phyloP scores from a whole-genome alignment of 2,888 invertebrate species.

The Anorthoa munda region DNA sequence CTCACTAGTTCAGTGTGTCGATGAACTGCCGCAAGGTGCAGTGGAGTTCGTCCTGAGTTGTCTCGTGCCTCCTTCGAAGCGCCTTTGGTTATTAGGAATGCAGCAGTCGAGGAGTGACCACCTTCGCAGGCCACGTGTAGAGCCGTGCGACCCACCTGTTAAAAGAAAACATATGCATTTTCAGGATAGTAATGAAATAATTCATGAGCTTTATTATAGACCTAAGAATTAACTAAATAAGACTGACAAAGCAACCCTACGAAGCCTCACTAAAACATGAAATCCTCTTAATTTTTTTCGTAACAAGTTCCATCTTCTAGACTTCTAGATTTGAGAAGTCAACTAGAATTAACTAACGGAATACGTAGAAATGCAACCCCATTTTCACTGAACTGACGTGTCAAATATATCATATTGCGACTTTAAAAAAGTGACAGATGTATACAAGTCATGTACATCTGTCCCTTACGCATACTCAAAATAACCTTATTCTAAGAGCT shows the following conservation, averaged over 20 bases:
- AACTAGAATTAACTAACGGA: slow-evolving; percentile 3
- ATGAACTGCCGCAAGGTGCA: slow-evolving; percentile 94
- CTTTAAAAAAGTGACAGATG: too few species aligned
- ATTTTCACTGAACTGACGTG: slow-evolving; percentile 6
- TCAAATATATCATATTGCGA: too few species aligned
- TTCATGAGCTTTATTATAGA: background rate
- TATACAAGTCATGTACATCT: too few species aligned
- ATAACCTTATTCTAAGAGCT: too few species aligned
- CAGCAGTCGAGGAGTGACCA: slow-evolving; percentile 92
- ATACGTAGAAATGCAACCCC: slow-evolving; percentile 10
- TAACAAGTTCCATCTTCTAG: background rate
- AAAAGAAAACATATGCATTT: background rate
- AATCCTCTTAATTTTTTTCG: background rate
- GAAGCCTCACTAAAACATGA: background rate
- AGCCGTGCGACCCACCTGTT: slow-evolving; percentile 90
- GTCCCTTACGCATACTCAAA: too few species aligned
- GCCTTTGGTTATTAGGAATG: slow-evolving; percentile 90
- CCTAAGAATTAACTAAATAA: background rate
- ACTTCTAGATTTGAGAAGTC: slow-evolving; percentile 21
- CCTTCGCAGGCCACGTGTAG: slow-evolving; percentile 93
- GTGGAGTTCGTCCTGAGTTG: slow-evolving; percentile 93
- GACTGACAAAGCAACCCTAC: background rate
- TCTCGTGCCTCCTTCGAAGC: slow-evolving; percentile 93
- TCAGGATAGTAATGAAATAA: background rate
- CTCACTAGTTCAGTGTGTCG: slow-evolving; percentile 94